Base-by-base conservation (phyloP, 2,113 vertebrate genomes). In the Halichoerus grypus region DNA sequence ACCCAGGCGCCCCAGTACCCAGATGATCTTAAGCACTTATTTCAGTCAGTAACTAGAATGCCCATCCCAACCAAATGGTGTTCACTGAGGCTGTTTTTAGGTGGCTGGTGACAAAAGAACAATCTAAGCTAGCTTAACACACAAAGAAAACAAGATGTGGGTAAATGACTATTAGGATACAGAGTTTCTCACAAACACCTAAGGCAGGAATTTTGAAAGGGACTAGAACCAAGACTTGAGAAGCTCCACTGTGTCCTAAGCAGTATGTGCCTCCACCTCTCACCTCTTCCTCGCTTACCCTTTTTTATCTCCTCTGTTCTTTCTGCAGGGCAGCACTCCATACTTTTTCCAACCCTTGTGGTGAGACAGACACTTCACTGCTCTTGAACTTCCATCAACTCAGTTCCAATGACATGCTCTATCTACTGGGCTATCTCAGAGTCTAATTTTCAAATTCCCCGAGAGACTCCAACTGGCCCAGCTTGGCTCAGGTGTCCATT, bases 371-470 rank as follows among this genome's bases (percentile, higher is more conserved):
- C 24, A 63, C 28, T 86, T 79, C 71, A 36, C 42, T 46, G 33
- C 28, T 67, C 65, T 84, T 94, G 65, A 49, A 89, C 69, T 71
- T 93, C 77, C 19, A n/a, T 39, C 72, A 94, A 2, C 42, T 63
- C 12, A 46, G 1, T 89, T 84, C 86, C 71, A 65, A 4, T 4
- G n/a, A 36, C 12, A 42, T 28, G 13, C 63, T 88, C 33, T 39
- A 13, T 19, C 36, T 86, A 57, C 28, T 36, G 11, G 51, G 49
- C 63, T 72, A 33, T 46, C 55, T 91, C 74, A 85, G 33, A 46
- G 53, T 90, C 18, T 72, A 28, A 95, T 90, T 71, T 85, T 95
- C 59, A 94, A 71, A 85, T 89, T 88, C 11, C 11, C 51, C 88
- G n/a, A 94, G 15, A 61, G 31, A 93, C 36, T 76, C 8, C 76